Evolutionary conservation across 2,797 vertebrate species (phyloP).

Genomic region (Gadopsis bispinosus): DNA sequence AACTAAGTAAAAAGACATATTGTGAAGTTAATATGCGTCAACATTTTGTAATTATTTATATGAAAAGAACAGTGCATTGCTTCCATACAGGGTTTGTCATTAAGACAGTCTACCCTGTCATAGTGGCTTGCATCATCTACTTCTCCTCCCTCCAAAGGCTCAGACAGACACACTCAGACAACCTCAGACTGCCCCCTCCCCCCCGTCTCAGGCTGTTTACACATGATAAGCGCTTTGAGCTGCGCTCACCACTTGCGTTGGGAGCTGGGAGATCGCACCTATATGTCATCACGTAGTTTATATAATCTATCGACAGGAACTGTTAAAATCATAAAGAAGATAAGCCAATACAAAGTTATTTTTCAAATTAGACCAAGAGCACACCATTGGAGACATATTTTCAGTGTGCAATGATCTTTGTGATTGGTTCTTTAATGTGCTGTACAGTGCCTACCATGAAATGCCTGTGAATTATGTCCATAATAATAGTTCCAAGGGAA

Average conservation of each 20-base stretch:
- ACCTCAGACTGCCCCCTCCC: slow-evolving; percentile 19
- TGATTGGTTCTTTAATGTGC: background rate
- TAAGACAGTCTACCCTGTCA: slow-evolving; percentile 26
- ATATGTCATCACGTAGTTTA: slow-evolving; percentile 21
- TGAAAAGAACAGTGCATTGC: slow-evolving; percentile 2
- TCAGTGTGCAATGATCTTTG: background rate
- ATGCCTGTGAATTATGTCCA: background rate
- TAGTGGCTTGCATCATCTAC: slow-evolving; percentile 12
- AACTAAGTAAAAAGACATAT: background rate
- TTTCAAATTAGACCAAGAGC: background rate
- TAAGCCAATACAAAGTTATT: background rate
- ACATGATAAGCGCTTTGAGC: slow-evolving; percentile 47
- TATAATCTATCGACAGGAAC: slow-evolving; percentile 6
- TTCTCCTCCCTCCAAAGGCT: slow-evolving; percentile 22
- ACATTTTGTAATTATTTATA: slow-evolving; percentile 9
- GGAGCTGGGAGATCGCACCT: slow-evolving; percentile 13
- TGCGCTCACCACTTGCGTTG: slow-evolving; percentile 10
- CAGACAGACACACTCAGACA: slow-evolving; percentile 14
- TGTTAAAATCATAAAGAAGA: background rate
- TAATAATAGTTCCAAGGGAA: background rate
- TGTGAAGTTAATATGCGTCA: background rate
- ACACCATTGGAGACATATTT: background rate
- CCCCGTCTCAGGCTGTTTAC: slow-evolving; percentile 42
- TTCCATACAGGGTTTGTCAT: slow-evolving; percentile 17
- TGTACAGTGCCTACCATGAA: background rate